Conservation (phyloP, 2,113 vertebrate species). For the Hyperoodon ampullatus region DNA sequence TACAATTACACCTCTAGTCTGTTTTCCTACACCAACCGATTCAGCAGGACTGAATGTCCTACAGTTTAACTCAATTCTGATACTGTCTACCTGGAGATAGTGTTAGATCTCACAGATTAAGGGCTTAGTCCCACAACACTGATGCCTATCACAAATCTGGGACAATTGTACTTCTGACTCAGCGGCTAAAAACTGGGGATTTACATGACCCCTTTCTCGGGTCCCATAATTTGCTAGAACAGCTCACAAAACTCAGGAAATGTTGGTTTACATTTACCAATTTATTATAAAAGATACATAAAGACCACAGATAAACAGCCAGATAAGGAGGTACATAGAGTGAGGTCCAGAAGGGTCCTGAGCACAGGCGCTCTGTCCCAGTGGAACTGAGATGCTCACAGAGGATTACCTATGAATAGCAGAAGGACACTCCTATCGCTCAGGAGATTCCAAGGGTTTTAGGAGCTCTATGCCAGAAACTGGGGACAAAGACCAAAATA, state of each 20-base stretch:
- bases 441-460: neutral
- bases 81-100: no score
- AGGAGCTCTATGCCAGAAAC: neutral
- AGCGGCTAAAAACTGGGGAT: neutral
- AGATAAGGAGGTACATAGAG: neutral
- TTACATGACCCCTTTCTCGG: neutral
- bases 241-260: neutral
- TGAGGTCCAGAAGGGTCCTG: neutral
- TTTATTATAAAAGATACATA: neutral
- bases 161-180: neutral
- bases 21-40: neutral
- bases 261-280: neutral
- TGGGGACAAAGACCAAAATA: neutral
- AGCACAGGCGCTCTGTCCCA: neutral
- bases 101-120: neutral
- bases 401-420: neutral
- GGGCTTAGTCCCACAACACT: neutral
- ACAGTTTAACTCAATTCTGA: neutral
- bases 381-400: neutral
- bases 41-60: neutral
- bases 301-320: neutral
- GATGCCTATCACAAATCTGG: neutral
- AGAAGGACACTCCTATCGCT: neutral
- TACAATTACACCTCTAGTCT: neutral
- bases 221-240: neutral